Conservation (phyloP, 2,797 vertebrate genomes). For the Acipenser transmontanus region DNA sequence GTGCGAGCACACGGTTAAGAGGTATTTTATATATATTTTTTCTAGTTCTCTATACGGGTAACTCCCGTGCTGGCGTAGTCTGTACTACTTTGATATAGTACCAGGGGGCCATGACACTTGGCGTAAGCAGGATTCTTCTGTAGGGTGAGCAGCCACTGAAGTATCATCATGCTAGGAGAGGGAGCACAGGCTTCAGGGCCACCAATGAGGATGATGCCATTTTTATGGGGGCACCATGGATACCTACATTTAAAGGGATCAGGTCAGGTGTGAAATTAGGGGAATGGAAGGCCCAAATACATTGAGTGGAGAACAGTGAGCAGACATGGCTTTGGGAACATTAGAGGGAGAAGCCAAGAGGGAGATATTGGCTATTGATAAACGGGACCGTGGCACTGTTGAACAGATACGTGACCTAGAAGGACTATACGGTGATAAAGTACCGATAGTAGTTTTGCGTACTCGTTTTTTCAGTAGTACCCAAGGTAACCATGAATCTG, state of each 20-base stretch:
- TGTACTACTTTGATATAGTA: too few species aligned
- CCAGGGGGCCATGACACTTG: too few species aligned
- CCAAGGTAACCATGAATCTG: not conserved
- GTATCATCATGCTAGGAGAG: too few species aligned
- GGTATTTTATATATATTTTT: too few species aligned
- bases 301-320: not conserved
- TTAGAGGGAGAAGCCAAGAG: not conserved
- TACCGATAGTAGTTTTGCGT: not conserved
- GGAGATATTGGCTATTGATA: not conserved
- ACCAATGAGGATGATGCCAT: conserved; percentile 4
- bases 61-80: too few species aligned
- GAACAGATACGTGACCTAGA: not conserved
- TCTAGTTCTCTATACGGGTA: too few species aligned
- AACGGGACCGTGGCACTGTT: not conserved
- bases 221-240: conserved; percentile 6
- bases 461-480: not conserved
- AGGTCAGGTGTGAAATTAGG: conserved; percentile 3
- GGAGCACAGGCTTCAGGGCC: not conserved
- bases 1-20: too few species aligned
- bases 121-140: too few species aligned
- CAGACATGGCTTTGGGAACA: conserved; percentile 4
- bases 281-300: conserved; percentile 9
- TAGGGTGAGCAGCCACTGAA: too few species aligned
- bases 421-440: too few species aligned
- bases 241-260: not conserved